A percentile compares a stretch with the other conserved stretches of the same genome.
Conservation (phyloP, 2,888 invertebrate species). For the Rhaphigaster nebulosa region DNA sequence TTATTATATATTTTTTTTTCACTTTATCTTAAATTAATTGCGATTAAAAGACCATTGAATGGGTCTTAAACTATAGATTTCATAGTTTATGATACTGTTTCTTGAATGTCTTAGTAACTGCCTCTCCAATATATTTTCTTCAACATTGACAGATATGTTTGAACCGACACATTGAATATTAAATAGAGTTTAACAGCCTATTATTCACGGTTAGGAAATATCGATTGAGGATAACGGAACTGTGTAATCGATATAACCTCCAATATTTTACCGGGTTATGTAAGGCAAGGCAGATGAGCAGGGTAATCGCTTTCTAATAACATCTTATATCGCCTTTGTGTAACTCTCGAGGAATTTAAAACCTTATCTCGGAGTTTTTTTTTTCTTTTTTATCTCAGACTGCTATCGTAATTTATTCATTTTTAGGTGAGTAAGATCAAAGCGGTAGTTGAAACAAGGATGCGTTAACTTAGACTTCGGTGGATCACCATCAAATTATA, state of each 20-base stretch:
- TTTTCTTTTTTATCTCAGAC: neutral
- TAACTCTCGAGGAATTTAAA: slow-evolving; percentile 3
- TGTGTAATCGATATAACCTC: slow-evolving; percentile 17
- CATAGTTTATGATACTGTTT: too few species aligned
- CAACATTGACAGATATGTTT: neutral
- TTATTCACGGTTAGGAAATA: neutral
- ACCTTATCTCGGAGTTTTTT: neutral
- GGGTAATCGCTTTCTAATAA: neutral
- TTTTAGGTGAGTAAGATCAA: neutral
- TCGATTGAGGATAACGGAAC: slow-evolving; percentile 7
- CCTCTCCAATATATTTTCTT: neutral
- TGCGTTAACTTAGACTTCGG: neutral
- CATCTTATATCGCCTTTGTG: slow-evolving; percentile 6
- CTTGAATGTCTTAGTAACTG: too few species aligned
- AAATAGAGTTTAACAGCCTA: neutral
- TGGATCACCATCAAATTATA: neutral
- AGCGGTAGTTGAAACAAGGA: neutral
- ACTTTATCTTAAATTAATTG: too few species aligned
- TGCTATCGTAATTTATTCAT: neutral
- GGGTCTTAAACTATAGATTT: too few species aligned
- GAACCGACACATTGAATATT: neutral
- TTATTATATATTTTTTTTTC: too few species aligned
- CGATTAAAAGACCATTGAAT: too few species aligned
- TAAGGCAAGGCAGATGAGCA: neutral
- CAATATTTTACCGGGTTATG: neutral